phyloP scores from a whole-genome alignment of 2,113 vertebrate genomes.

The Alouatta palliata region DNA sequence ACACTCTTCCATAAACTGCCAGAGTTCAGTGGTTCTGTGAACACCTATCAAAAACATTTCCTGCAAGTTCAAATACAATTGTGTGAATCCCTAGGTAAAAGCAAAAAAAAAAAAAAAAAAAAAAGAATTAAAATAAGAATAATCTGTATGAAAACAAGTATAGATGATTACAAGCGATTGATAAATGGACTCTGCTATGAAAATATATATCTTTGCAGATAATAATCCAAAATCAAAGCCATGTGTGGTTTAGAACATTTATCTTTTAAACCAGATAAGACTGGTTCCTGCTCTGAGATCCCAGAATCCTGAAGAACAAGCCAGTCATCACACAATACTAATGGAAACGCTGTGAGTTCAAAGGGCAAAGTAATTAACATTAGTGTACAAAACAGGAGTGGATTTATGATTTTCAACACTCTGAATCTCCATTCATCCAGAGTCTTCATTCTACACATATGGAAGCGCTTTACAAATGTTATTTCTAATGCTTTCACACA shows the following conservation, averaged over 20 bases:
- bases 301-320: background rate
- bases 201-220: background rate
- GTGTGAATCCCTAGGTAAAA: background rate
- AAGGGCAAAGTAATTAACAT: constrained; percentile 54
- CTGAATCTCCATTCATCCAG: background rate
- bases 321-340: background rate
- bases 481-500: constrained; percentile 36
- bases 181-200: background rate
- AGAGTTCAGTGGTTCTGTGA: constrained; percentile 17
- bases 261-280: constrained; percentile 39
- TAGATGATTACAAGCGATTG: background rate
- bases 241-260: background rate
- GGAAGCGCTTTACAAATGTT: constrained; percentile 52
- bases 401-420: constrained; percentile 63
- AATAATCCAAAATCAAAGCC: constrained; percentile 49
- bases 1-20: background rate
- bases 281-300: background rate
- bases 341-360: constrained; percentile 39
- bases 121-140: background rate
- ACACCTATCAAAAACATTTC: background rate
- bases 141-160: background rate
- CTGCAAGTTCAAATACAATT: background rate
- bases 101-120: background rate
- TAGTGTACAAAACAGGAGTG: constrained; percentile 43
- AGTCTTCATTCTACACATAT: constrained; percentile 13